Base-by-base conservation (phyloP, 1,140 invertebrate species). In the Dendrolimus kikuchii region DNA sequence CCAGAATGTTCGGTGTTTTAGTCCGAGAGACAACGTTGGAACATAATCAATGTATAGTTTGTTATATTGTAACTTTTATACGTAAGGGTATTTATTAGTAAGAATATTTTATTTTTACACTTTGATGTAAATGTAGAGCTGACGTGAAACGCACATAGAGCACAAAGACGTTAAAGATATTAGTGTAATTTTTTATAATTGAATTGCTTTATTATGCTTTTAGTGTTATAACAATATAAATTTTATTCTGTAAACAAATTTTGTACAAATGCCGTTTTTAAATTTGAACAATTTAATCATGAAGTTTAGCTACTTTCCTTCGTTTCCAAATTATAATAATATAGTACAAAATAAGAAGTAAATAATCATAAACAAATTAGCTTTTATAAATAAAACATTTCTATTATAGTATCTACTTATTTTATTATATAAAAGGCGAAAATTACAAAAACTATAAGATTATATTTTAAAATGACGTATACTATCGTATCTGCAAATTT, bases 31-130 rank as follows among this genome's bases (percentile, higher is more conserved):
- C 23, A 23, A 23, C 23, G 23, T 23, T 23, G 23, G 53, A 73
- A 71, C 65, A 63, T 67, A 68, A 67, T 68, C 62, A 65, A 59
- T 66, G 61, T 51, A 57, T 55, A 60, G 45, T 62, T 55, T 57
- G 46, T 46, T 51, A 58, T 54, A 44, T 52, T 62, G 65, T 66
- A 69, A 76, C 62, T 81, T 84, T 84, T 80, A 78, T 80, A 83
- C 77, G 70, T 82, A 78, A 79, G 72, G 62, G 55, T 58, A 61
- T 68, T 65, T 58, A 69, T 66, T 62, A 64, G 60, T 66, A 67
- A 64, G 60, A 41, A 67, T 60, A 68, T 65, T 70, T 72, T 78
- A 73, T 78, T 81, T 77, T 75, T 77, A 71, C 70, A 74, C 64
- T 23, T 23, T 63, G 53, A 69, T 60, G 49, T 57, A 64, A 66